phyloP scores from a whole-genome alignment of 2,797 vertebrate species.

The Argyrosomus regius region DNA sequence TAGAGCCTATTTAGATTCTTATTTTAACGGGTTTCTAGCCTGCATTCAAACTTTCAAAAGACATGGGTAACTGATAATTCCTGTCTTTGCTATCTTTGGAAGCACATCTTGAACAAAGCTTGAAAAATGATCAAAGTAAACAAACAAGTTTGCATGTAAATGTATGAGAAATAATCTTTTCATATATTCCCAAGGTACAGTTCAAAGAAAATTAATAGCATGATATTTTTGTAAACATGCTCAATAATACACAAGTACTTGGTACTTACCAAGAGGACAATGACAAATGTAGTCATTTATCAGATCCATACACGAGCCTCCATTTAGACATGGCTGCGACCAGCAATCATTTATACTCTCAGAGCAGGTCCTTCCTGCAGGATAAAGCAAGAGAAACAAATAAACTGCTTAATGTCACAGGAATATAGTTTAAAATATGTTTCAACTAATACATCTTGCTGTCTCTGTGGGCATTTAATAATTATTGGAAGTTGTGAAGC shows the following conservation, averaged over 20 bases:
- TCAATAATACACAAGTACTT: constrained; percentile 55
- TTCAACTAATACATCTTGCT: constrained; percentile 16
- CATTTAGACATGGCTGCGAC: constrained; percentile 85
- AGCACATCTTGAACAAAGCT: constrained; percentile 24
- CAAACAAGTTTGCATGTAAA: constrained; percentile 29
- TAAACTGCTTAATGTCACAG: constrained; percentile 37
- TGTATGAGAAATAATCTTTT: constrained; percentile 28
- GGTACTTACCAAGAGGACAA: constrained; percentile 85
- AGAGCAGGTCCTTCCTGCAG: constrained; percentile 84
- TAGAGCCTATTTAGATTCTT: not conserved
- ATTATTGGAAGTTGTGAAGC: constrained; percentile 5
- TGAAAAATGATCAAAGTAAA: constrained; percentile 36
- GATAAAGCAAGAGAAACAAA: constrained; percentile 53
- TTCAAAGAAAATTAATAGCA: constrained; percentile 50
- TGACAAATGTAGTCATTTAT: constrained; percentile 86
- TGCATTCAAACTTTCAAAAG: constrained; percentile 23
- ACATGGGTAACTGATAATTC: constrained; percentile 11
- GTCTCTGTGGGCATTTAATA: constrained; percentile 2
- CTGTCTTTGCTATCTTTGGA: constrained; percentile 25
- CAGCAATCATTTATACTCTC: constrained; percentile 80
- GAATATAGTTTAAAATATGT: constrained; percentile 10
- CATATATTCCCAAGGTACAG: constrained; percentile 37
- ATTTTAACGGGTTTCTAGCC: constrained; percentile 2
- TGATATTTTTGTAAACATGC: constrained; percentile 70
- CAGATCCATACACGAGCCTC: constrained; percentile 85